These are phyloP conservation scores for Drosophila nebulosa DNA, from an alignment of 1,140 invertebrate species.

Conservation along the genomic window DNA sequence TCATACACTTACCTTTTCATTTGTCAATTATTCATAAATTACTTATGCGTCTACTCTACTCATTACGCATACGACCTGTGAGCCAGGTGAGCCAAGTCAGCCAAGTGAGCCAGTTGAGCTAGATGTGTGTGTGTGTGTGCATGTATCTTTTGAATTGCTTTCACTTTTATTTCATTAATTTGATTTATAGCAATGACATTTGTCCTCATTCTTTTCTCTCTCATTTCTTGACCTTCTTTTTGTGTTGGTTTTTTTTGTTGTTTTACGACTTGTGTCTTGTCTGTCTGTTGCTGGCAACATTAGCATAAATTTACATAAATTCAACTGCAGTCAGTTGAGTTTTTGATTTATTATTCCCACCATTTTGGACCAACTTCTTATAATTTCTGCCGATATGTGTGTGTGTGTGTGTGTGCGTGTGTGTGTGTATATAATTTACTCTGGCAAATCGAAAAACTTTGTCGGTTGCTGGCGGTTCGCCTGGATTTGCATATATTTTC, in stretches of 20 bases:
- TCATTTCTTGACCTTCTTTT: not conserved
- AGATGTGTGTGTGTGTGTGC: not conserved
- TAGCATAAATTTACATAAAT: slow-evolving; percentile 66
- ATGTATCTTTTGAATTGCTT: slow-evolving; percentile 39
- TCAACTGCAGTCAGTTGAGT: slow-evolving; percentile 37
- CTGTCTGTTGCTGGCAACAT: not conserved
- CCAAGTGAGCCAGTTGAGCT: not conserved
- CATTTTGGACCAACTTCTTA: slow-evolving; percentile 31
- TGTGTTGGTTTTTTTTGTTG: no score
- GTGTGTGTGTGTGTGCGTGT: slow-evolving; percentile 6
- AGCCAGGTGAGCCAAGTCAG: slow-evolving; percentile 14
- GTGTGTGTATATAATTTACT: slow-evolving; percentile 54
- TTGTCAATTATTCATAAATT: slow-evolving; percentile 76
- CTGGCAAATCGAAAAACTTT: slow-evolving; percentile 68
- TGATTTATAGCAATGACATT: slow-evolving; percentile 48
- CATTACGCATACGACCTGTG: slow-evolving; percentile 64
- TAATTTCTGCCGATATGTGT: slow-evolving; percentile 44
- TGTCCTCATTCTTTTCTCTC: slow-evolving; percentile 31
- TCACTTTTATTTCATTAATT: slow-evolving; percentile 54
- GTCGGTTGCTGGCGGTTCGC: slow-evolving; percentile 8
- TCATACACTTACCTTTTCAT: slow-evolving; percentile 47
- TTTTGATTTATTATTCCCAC: slow-evolving; percentile 27
- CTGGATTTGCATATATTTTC: slow-evolving; percentile 34
- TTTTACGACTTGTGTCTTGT: slow-evolving; percentile 3
- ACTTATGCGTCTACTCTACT: slow-evolving; percentile 54